These are phyloP conservation scores for Phallusia fumigata DNA, from an alignment of 23 tunicate genomes.

Conservation along the genomic window DNA sequence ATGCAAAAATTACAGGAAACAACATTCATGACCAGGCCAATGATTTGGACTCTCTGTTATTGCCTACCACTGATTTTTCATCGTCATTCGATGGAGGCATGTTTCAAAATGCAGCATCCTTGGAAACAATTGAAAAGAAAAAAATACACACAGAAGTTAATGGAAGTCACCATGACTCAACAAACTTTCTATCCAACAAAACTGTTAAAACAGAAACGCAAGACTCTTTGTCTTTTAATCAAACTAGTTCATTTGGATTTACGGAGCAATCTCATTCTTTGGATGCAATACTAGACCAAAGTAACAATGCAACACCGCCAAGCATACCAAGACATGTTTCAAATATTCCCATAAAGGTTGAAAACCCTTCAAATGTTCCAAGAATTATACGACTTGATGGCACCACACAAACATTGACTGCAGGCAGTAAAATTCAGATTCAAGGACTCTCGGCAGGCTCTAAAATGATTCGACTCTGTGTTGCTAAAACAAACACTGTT, in stretches of 20 bases:
- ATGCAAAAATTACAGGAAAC: neutral
- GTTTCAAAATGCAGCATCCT: neutral
- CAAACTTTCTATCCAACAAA: neutral
- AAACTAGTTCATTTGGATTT: neutral
- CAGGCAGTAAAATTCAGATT: neutral
- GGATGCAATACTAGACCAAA: neutral
- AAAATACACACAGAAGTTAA: neutral
- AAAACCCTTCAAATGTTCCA: neutral
- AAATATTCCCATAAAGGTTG: neutral
- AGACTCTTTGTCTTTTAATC: neutral
- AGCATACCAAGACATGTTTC: neutral
- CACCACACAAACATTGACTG: neutral
- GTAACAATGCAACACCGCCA: neutral
- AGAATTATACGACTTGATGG: neutral
- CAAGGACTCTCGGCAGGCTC: neutral
- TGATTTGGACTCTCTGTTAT: constrained; percentile 42
- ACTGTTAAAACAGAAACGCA: neutral
- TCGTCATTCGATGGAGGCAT: neutral
- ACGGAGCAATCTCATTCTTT: neutral
- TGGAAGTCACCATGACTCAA: neutral
- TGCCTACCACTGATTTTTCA: neutral
- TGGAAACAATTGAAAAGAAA: neutral
- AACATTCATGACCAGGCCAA: constrained; percentile 30
- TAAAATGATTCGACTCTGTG: neutral
- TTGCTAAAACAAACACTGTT: neutral